Evolutionary conservation across 2,113 vertebrate species (phyloP).

Genomic region (Equus quagga): DNA sequence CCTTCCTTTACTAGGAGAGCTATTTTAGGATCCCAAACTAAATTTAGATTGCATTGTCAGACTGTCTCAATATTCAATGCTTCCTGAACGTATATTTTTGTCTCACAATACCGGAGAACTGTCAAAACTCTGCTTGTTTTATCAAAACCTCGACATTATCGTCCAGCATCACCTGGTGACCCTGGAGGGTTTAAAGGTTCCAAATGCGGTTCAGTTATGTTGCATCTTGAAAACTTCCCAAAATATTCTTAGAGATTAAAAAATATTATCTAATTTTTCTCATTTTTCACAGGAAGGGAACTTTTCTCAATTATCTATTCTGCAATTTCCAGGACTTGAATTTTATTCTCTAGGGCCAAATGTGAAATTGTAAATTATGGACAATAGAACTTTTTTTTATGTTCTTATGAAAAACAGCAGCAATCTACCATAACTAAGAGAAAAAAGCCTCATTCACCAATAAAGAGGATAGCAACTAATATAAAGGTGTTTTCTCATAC

Average conservation of each 20-base stretch:
- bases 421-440: neutral
- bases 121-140: neutral
- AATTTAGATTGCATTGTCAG: neutral
- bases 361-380: neutral
- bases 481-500: neutral
- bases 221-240: neutral
- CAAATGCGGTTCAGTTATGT: neutral
- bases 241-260: neutral
- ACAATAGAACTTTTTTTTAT: neutral
- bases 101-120: neutral
- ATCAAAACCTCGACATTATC: no score
- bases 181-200: neutral
- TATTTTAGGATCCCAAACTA: neutral
- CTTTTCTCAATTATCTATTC: neutral
- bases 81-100: neutral
- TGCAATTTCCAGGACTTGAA: neutral
- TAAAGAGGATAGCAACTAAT: neutral
- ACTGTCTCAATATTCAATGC: neutral
- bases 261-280: neutral
- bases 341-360: neutral
- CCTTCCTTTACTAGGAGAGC: neutral
- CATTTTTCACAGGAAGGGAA: neutral
- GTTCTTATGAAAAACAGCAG: neutral
- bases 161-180: neutral
- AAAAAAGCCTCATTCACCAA: neutral